Evolutionary conservation across 2,888 invertebrate genomes (phyloP), one percentile per base, ranked within the genome.

Genomic region (Neoscelio sp.): DNA sequence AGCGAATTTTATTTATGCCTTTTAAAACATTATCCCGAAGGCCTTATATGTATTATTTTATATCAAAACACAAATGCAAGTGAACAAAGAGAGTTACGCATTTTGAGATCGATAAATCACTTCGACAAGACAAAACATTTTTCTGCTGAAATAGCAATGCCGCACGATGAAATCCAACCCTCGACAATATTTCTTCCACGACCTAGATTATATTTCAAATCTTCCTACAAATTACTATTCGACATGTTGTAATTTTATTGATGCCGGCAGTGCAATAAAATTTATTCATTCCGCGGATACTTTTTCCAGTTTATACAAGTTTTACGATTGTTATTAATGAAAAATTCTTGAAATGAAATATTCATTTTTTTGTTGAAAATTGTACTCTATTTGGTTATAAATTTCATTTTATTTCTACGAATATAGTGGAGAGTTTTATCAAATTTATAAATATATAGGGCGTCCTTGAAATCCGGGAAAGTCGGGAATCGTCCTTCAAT

Each of bases 31-130:
- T 26, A 23, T 13, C 12, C 7, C 26, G 13, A 46, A 46, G 23
- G 3, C 12, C 5, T 26, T 26, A 10, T 12, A 13, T 28, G 8
- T 30, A 28, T 28, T 10, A 58, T 58, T 58, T 40, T 58, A 28
- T 8, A 44, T 60, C 7, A 12, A 18, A 38, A 30, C 28, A n/a
- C 20, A 44, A 7, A n/a, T 20, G 15, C 20, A 13, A 30, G 20
- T 2, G 18, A 65, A 65, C 33, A 46, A 68, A 56, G 12, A 8
- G 12, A 56, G 46, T 42, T 42, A 68, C 46, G 46, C 44, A 64
- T 50, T 56, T 56, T 23, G 56, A 56, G 38, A 68, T 68, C 54
- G 56, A 56, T 68, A 68, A 56, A 54, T 44, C 42, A 46, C 13
- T 42, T 18, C 10, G 28, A 56, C 46, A 56, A 52, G 54, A 67